A percentile compares a stretch with the other conserved stretches of the same genome.
These are phyloP conservation scores for Lacanobia wlatinum DNA, from an alignment of 2,888 invertebrate species.

Conservation along the genomic window DNA sequence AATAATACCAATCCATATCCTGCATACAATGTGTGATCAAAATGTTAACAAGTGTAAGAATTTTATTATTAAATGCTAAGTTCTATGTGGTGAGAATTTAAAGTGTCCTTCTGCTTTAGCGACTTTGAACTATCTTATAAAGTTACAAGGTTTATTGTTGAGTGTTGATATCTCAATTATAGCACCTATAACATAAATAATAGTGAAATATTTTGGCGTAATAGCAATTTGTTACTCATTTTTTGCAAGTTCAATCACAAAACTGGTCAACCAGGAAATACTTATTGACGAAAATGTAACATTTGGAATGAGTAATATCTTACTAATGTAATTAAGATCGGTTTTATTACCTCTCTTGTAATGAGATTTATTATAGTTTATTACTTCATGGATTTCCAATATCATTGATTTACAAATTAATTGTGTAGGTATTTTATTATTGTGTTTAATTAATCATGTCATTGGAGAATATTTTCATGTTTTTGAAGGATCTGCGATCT, in stretches of 20 bases:
- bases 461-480: background rate
- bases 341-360: constrained; percentile 25
- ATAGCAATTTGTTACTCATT: constrained; percentile 44
- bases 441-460: background rate
- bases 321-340: constrained; percentile 41
- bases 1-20: constrained; percentile 3
- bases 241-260: constrained; percentile 42
- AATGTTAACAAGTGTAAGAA: constrained; percentile 33
- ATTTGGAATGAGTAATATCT: constrained; percentile 45
- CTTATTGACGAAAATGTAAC: constrained; percentile 39
- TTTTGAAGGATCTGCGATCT: background rate
- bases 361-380: constrained; percentile 6
- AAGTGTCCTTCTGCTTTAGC: background rate
- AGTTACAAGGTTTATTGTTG: constrained; percentile 8
- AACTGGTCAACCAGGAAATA: constrained; percentile 65
- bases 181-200: constrained; percentile 21
- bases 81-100: constrained; percentile 42
- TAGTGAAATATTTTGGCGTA: constrained; percentile 53
- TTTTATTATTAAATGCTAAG: constrained; percentile 21
- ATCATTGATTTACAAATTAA: constrained; percentile 30
- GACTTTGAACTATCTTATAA: constrained; percentile 2
- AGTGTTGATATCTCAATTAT: background rate
- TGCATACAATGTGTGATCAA: constrained; percentile 17
- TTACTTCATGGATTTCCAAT: constrained; percentile 33
- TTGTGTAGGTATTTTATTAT: background rate